Percentiles rank a stretch among this genome's conserved stretches.
Evolutionary conservation across 2,888 invertebrate genomes (phyloP).

Genomic region (Noctua janthina): DNA sequence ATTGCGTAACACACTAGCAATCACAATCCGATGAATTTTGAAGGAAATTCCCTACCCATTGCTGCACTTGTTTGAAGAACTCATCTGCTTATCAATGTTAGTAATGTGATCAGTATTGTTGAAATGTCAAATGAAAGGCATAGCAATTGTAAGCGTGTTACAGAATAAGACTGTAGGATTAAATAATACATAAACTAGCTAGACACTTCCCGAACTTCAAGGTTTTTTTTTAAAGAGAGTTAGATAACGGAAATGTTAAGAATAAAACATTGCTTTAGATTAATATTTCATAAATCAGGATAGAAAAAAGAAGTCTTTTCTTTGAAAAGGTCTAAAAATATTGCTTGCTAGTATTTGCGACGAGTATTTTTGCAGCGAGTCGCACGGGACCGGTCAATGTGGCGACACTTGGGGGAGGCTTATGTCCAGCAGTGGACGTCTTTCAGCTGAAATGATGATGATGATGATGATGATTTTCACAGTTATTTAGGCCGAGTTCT

Average conservation of each 20-base stretch:
- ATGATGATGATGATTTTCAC: too few relatives aligned
- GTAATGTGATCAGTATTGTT: not conserved
- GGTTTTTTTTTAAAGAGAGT: constrained; percentile 9
- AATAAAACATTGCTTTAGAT: constrained; percentile 29
- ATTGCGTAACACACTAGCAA: not conserved
- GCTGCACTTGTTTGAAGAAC: not conserved
- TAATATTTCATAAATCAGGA: not conserved
- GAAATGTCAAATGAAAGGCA: not conserved
- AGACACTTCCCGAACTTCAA: not conserved
- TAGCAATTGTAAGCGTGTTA: not conserved
- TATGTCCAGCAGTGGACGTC: too few relatives aligned
- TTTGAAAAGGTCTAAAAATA: not conserved
- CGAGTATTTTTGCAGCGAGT: too few relatives aligned
- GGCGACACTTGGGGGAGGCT: too few relatives aligned
- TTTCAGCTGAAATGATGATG: too few relatives aligned
- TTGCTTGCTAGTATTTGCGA: not conserved
- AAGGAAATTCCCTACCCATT: not conserved
- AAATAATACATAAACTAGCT: constrained; percentile 18
- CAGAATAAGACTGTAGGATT: not conserved
- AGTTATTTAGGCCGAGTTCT: not conserved
- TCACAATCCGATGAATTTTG: not conserved
- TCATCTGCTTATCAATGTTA: not conserved
- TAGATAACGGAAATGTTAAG: not conserved
- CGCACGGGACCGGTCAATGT: too few relatives aligned
- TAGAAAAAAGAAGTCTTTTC: not conserved